phyloP scores from a whole-genome alignment of 2,888 invertebrate genomes.

The Nomada fabriciana region DNA sequence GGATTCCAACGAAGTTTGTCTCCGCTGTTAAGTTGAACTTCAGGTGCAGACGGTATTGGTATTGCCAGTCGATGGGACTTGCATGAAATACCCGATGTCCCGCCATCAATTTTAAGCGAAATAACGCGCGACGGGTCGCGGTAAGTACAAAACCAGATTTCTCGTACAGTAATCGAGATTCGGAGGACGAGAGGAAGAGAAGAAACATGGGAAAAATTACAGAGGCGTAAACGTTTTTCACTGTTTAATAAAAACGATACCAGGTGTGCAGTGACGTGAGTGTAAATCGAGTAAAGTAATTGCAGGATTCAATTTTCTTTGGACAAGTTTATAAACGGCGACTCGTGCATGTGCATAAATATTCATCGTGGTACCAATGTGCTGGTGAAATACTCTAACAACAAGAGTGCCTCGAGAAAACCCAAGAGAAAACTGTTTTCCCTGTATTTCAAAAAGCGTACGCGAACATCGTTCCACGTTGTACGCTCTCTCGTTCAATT shows the following conservation, averaged over 20 bases:
- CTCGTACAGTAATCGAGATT: not conserved
- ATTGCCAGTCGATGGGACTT: conserved; percentile 45
- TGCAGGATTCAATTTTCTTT: not conserved
- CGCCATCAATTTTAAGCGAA: conserved; percentile 37
- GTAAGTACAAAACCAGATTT: conserved; percentile 18
- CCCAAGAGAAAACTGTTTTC: too few species aligned
- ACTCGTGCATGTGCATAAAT: not conserved
- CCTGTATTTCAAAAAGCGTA: not conserved
- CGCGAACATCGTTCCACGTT: not conserved
- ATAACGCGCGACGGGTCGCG: conserved; percentile 7
- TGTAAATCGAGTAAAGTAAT: not conserved
- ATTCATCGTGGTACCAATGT: not conserved
- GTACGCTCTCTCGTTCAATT: not conserved
- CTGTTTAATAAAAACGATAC: not conserved
- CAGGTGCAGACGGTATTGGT: conserved; percentile 51
- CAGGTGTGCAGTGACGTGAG: too few species aligned
- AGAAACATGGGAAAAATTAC: too few species aligned
- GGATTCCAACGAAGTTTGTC: conserved; percentile 64
- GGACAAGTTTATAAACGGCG: not conserved
- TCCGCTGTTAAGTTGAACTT: conserved; percentile 60
- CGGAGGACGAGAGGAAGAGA: not conserved
- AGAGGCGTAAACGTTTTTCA: too few species aligned
- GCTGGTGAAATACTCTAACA: not conserved
- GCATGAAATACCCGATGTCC: conserved; percentile 16
- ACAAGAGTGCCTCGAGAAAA: not conserved